Conservation (phyloP, 2,113 vertebrate genomes). For the Callopanchax toddi region DNA sequence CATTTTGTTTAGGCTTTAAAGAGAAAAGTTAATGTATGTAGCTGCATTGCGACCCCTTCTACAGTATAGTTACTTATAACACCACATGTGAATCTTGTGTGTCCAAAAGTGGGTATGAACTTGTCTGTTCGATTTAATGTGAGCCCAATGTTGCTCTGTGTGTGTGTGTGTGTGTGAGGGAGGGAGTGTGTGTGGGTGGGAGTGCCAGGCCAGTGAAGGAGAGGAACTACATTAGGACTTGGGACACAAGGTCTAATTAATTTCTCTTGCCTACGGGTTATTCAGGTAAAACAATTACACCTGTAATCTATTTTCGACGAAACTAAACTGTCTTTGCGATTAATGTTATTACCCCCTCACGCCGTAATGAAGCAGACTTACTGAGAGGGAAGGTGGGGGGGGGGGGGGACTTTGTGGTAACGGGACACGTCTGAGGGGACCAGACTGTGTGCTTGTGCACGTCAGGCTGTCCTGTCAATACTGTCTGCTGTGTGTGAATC, state of each 20-base stretch:
- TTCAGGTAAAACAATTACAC: conserved; percentile 80
- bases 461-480: background rate
- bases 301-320: conserved; percentile 77
- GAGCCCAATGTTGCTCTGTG: conserved; percentile 2
- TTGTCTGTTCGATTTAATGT: background rate
- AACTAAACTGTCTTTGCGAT: conserved; percentile 76
- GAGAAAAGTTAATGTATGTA: too few species aligned
- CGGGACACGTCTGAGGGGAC: conserved; percentile 57
- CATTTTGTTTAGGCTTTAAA: too few species aligned
- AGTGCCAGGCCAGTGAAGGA: conserved; percentile 26
- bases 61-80: too few species aligned
- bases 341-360: conserved; percentile 69
- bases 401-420: conserved; percentile 36
- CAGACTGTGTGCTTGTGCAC: conserved; percentile 6
- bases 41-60: too few species aligned
- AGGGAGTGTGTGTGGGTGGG: conserved; percentile 6
- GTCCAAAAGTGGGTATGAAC: conserved; percentile 3
- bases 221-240: conserved; percentile 63
- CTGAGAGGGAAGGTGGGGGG: conserved; percentile 34
- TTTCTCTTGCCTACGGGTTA: conserved; percentile 71
- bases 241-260: conserved; percentile 76
- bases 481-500: conserved; percentile 31
- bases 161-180: conserved; percentile 4
- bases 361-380: conserved; percentile 64
- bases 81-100: background rate